Evolutionary conservation across 2,113 vertebrate genomes (phyloP).

Genomic region (Pithys albifrons): DNA sequence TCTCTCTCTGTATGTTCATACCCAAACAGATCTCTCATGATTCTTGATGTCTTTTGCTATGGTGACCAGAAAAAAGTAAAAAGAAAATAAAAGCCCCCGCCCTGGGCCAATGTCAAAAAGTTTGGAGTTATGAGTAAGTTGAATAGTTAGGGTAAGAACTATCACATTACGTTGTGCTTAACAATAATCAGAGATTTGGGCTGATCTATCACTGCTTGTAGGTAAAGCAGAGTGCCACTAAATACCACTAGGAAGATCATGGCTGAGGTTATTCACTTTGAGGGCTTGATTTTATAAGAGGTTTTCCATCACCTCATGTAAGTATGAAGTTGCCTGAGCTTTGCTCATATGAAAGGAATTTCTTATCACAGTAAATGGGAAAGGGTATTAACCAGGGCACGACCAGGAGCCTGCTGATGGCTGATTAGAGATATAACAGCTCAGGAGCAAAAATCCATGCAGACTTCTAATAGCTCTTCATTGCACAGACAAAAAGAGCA

Average conservation of each 20-base stretch:
- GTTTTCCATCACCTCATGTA: conserved; percentile 26
- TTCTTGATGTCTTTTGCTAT: not conserved
- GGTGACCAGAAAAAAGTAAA: not conserved
- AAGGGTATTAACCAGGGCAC: conserved; percentile 24
- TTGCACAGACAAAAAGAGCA: not conserved
- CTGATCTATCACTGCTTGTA: not conserved
- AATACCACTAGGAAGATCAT: not conserved
- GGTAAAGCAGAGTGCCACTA: not conserved
- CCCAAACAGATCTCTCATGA: not conserved
- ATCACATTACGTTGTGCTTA: not conserved
- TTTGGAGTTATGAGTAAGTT: not conserved
- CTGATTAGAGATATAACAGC: not conserved
- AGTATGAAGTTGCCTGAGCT: not conserved
- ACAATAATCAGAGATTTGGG: not conserved
- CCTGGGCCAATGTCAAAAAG: not conserved
- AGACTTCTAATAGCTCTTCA: not conserved
- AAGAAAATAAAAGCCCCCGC: rapidly evolving
- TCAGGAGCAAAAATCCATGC: not conserved
- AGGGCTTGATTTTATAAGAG: conserved; percentile 43
- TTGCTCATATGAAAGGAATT: not conserved
- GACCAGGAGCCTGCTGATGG: not conserved
- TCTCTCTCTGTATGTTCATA: not conserved
- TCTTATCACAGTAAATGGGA: not conserved
- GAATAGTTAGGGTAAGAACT: not conserved
- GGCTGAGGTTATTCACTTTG: not conserved